Evolutionary conservation across 2,888 invertebrate genomes (phyloP), one percentile per base, ranked within the genome.

Genomic region (Branchipolynoe longqiensis): DNA sequence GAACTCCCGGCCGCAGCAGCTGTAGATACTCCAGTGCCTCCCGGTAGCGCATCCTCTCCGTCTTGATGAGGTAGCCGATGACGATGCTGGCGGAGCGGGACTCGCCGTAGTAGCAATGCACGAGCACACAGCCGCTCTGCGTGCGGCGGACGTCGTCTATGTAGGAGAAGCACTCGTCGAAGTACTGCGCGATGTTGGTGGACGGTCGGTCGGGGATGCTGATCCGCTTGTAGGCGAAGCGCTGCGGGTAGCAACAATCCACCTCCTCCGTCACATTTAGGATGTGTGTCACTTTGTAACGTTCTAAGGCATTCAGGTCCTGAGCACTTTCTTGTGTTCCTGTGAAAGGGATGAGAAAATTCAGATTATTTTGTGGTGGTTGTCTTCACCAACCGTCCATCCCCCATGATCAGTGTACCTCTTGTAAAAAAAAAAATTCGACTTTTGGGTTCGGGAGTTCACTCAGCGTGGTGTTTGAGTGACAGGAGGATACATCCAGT

Each of bases 201-300:
- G 86, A 86, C 25, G 87, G 86, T 28, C 85, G 36, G 81, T 89
- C 89, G 12, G 85, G 81, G 82, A 88, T 86, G 36, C 78, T 58
- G 22, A 88, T 69, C 31, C 87, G 86, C 22, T 85, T 41, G 87
- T 89, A 89, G 38, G 31, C 28, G 74, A 88, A 87, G 28, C 82
- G 64, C 12, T 85, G 84, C 31, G 88, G 88, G 85, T 86, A 89
- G 14, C 36, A 59, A 82, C 84, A 85, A 36, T 85, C 82, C 22
- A 89, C 86, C 54, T 89, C 88, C 33, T 84, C 62, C n/a, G 89
- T 89, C 31, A 86, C 82, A 86, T 89, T 89, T 2, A 89, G 82
- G 33, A 89, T 86, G 78, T 89, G 89, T 28, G 89, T 88, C 31
- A 89, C 87, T 28, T 87, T 85, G 78, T 87, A 59, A 25, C 86